Evolutionary conservation across 2,888 invertebrate species (phyloP).

Genomic region (Eueremaeus valkanovi): DNA sequence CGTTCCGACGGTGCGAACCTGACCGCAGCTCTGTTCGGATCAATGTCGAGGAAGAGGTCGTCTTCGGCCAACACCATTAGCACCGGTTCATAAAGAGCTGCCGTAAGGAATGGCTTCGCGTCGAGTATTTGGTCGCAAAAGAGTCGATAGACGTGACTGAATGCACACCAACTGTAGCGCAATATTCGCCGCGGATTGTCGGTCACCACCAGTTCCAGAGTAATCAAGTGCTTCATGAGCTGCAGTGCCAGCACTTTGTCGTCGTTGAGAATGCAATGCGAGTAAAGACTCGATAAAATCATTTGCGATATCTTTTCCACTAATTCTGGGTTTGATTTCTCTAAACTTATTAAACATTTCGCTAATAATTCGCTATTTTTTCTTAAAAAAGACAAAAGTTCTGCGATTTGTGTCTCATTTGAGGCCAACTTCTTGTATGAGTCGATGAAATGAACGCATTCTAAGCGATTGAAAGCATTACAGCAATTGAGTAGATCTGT

Average conservation of each 20-base stretch:
- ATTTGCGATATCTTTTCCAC: constrained; percentile 55
- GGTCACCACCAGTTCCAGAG: constrained; percentile 60
- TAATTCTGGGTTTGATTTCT: constrained; percentile 53
- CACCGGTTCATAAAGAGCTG: constrained; percentile 84
- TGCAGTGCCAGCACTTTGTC: constrained; percentile 66
- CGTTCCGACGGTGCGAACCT: constrained; percentile 59
- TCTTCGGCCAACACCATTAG: constrained; percentile 75
- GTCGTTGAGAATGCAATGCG: constrained; percentile 68
- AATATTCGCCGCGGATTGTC: constrained; percentile 61
- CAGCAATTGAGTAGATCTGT: constrained; percentile 25
- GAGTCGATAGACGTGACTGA: constrained; percentile 77
- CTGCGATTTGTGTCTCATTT: constrained; percentile 67
- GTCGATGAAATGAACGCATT: constrained; percentile 67
- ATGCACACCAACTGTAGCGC: constrained; percentile 77
- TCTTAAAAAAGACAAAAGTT: constrained; percentile 65
- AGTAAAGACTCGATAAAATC: constrained; percentile 65
- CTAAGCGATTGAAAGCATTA: constrained; percentile 62
- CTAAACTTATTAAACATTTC: constrained; percentile 64
- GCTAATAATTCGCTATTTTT: constrained; percentile 68
- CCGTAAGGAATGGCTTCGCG: constrained; percentile 85
- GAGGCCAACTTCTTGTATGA: constrained; percentile 77
- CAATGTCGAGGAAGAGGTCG: constrained; percentile 84
- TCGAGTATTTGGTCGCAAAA: constrained; percentile 85
- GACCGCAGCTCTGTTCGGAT: constrained; percentile 67
- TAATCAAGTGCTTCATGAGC: constrained; percentile 64